Conservation (phyloP, 2,797 vertebrate species). For the Australoheros facetus region DNA sequence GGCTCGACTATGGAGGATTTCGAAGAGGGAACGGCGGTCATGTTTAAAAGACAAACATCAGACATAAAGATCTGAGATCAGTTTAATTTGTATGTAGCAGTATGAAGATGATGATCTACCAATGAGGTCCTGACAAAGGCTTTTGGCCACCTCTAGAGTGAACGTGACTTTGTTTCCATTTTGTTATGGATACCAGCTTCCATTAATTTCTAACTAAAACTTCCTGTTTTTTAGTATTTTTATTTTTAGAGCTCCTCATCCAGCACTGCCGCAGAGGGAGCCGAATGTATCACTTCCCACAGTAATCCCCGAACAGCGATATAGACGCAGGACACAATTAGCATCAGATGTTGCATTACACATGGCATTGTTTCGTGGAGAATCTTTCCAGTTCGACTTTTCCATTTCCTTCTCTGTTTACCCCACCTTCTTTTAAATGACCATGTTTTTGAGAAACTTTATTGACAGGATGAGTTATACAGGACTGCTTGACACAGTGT, state of each 20-base stretch:
- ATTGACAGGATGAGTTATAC: no score
- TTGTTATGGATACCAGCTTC: slow-evolving; percentile 51
- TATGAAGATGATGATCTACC: neutral
- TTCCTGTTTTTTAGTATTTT: slow-evolving; percentile 46
- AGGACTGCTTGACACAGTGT: neutral
- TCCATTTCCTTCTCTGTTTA: slow-evolving; percentile 8
- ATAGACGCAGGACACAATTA: slow-evolving; percentile 8
- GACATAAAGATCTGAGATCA: neutral
- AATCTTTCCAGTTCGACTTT: slow-evolving; percentile 20
- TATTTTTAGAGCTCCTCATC: slow-evolving; percentile 50
- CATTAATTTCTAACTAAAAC: slow-evolving; percentile 33
- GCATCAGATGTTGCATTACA: slow-evolving; percentile 31
- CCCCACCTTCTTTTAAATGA: neutral
- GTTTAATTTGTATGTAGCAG: neutral
- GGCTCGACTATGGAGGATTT: neutral
- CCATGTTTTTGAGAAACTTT: neutral
- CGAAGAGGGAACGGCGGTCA: neutral
- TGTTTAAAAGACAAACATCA: neutral
- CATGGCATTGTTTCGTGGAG: slow-evolving; percentile 40
- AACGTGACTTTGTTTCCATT: slow-evolving; percentile 31
- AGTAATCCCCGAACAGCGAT: slow-evolving; percentile 9
- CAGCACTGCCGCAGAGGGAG: neutral
- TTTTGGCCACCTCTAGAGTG: neutral
- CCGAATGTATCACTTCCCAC: slow-evolving; percentile 43
- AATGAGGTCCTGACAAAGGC: neutral